These are phyloP conservation scores for Cathartes aura DNA, from an alignment of 2,113 vertebrate species.

Conservation along the genomic window DNA sequence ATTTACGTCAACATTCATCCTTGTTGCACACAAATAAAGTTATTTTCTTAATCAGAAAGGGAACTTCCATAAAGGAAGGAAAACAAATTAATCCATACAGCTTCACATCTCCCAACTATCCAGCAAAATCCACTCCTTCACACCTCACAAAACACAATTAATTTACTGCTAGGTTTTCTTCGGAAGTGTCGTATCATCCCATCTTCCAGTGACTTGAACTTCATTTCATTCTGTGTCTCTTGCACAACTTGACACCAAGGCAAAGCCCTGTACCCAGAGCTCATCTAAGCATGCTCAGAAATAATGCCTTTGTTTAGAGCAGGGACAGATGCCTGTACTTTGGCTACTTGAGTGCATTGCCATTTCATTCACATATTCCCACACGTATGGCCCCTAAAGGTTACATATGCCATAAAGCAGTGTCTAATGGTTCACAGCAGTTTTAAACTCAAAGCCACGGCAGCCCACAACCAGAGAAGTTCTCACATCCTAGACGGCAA, in stretches of 20 bases:
- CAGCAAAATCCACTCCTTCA: background rate
- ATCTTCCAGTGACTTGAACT: background rate
- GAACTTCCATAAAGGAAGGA: background rate
- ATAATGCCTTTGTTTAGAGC: fast-evolving
- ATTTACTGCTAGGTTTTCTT: background rate
- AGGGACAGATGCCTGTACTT: background rate
- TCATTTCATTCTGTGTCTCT: background rate
- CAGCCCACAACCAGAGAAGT: background rate
- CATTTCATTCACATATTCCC: no score
- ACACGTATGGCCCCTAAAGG: background rate
- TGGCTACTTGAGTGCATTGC: background rate
- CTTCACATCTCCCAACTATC: background rate
- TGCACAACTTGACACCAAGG: background rate
- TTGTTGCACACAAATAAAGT: background rate
- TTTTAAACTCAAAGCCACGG: background rate
- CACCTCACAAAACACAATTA: background rate
- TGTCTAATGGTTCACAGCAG: fast-evolving
- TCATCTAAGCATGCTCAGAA: background rate
- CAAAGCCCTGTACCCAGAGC: background rate
- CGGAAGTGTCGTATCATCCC: background rate
- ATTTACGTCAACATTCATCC: background rate
- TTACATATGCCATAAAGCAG: no score
- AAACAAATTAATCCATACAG: background rate
- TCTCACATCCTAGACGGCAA: background rate
- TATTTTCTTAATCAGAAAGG: background rate